phyloP scores from a whole-genome alignment of 2,113 vertebrate species.

The Stigmatopora nigra region DNA sequence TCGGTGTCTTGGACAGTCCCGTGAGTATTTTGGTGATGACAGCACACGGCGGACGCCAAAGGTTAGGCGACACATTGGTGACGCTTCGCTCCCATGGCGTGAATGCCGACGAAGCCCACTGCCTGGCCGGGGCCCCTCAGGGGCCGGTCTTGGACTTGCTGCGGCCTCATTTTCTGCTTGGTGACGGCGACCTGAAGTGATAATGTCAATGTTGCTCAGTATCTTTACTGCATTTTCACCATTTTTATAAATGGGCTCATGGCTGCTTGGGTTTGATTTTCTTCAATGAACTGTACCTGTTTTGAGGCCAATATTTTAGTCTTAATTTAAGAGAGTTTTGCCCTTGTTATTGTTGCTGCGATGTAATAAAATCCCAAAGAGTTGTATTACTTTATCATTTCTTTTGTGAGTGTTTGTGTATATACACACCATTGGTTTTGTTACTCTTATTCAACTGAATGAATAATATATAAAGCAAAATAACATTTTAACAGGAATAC shows the following conservation, averaged over 20 bases:
- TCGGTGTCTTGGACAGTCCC: slow-evolving; percentile 35
- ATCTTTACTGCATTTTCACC: slow-evolving; percentile 1
- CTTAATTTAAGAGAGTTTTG: background rate
- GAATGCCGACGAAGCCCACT: slow-evolving; percentile 46
- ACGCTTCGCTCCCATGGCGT: slow-evolving; percentile 35
- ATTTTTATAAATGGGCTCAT: background rate
- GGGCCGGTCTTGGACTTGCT: slow-evolving; percentile 38
- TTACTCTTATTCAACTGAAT: no score
- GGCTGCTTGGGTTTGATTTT: background rate
- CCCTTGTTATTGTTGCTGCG: background rate
- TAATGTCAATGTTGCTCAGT: slow-evolving; percentile 10
- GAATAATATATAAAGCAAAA: no score
- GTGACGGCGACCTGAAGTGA: slow-evolving; percentile 8
- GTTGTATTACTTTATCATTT: no score
- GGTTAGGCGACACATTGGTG: slow-evolving; percentile 21
- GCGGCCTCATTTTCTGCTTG: slow-evolving; percentile 45
- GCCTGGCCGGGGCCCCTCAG: slow-evolving; percentile 42
- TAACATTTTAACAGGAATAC: no score
- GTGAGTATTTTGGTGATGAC: slow-evolving; percentile 41
- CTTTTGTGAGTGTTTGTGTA: no score
- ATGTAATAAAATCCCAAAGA: no score
- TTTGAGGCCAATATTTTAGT: background rate
- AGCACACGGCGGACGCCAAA: slow-evolving; percentile 18
- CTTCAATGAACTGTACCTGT: background rate
- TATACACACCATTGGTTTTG: no score